Percentiles rank a stretch among this genome's conserved stretches.
phyloP scores from a whole-genome alignment of 2,888 invertebrate species.

The Sepiola atlantica region DNA sequence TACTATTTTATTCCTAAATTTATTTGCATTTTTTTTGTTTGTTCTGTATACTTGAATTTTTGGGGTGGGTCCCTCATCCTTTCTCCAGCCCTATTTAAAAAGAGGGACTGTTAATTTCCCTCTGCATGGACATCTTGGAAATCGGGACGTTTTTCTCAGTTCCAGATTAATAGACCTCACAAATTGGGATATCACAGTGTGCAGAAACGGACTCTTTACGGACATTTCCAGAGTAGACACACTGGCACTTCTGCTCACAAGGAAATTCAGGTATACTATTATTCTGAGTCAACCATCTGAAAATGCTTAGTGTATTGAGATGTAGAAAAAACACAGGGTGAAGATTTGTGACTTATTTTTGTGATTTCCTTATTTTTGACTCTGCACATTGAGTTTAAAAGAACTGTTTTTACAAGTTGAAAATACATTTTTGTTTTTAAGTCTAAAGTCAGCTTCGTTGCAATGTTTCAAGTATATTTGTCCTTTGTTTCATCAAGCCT shows the following conservation, averaged over 20 bases:
- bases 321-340: background rate
- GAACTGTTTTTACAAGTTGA: background rate
- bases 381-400: constrained; percentile 5
- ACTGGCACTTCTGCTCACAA: constrained; percentile 32
- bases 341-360: background rate
- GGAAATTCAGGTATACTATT: constrained; percentile 32
- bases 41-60: background rate
- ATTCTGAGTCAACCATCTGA: background rate
- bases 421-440: background rate
- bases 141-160: constrained; percentile 13
- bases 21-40: background rate
- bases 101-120: constrained; percentile 15
- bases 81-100: background rate
- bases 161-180: constrained; percentile 32
- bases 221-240: constrained; percentile 21
- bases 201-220: constrained; percentile 32
- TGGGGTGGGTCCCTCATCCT: background rate
- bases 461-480: background rate
- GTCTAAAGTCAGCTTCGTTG: background rate
- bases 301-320: background rate
- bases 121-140: constrained; percentile 32
- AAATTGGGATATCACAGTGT: constrained; percentile 32
- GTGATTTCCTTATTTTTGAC: background rate
- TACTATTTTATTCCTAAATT: too few relatives aligned
- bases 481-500: background rate